Conservation (phyloP, 2,113 vertebrate species). For the Caloenas nicobarica region DNA sequence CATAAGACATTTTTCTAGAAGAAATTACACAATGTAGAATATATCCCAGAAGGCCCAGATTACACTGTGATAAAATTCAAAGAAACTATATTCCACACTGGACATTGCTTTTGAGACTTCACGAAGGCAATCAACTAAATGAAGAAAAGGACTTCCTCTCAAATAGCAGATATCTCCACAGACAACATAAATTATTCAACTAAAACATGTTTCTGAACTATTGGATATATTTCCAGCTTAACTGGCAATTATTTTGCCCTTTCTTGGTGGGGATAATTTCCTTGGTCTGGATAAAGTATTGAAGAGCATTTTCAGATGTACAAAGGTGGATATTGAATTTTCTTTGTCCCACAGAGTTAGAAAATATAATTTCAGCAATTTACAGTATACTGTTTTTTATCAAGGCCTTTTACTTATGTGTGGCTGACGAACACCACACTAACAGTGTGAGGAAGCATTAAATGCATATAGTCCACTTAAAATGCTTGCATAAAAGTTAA, state of each 20-base stretch:
- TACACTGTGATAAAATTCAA: not conserved
- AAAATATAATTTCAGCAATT: not conserved
- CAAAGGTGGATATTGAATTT: not conserved
- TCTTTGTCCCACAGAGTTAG: not conserved
- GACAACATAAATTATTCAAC: not conserved
- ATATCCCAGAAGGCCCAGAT: not conserved
- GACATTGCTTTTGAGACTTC: not conserved
- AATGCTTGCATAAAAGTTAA: not conserved
- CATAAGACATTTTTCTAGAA: not conserved
- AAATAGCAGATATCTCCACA: not conserved
- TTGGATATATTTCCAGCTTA: not conserved
- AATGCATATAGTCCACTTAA: not conserved
- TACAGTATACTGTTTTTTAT: not conserved
- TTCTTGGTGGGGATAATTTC: not conserved
- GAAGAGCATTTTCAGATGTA: not conserved
- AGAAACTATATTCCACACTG: not conserved
- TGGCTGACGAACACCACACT: not conserved
- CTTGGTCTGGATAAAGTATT: not conserved
- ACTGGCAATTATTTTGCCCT: not conserved
- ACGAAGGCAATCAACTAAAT: constrained; percentile 15
- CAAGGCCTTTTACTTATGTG: not conserved
- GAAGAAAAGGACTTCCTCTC: not conserved
- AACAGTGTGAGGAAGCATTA: not conserved
- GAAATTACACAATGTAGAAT: not conserved
- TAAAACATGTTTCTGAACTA: not conserved